phyloP scores from a whole-genome alignment of 2,797 vertebrate species.

The Tamandua tetradactyla region DNA sequence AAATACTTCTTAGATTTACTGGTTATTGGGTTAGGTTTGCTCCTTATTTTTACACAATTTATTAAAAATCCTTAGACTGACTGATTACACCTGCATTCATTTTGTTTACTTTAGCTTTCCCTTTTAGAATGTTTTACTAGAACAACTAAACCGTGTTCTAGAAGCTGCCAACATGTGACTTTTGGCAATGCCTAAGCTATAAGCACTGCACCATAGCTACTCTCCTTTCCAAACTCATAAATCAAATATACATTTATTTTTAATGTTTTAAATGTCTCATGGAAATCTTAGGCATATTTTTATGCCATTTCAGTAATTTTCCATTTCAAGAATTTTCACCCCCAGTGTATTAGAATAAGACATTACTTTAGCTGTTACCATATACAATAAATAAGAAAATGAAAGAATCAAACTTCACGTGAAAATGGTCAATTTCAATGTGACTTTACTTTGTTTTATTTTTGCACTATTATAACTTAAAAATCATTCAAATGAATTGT shows the following conservation, averaged over 20 bases:
- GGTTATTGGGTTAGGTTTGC: constrained; percentile 41
- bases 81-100: not conserved
- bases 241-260: constrained; percentile 20
- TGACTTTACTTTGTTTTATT: constrained; percentile 83
- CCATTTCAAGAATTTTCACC: constrained; percentile 35
- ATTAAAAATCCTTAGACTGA: constrained; percentile 55
- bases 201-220: not conserved
- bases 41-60: constrained; percentile 53
- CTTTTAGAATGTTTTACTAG: constrained; percentile 17
- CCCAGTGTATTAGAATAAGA: not conserved
- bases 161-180: constrained; percentile 44
- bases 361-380: constrained; percentile 39
- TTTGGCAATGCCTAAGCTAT: constrained; percentile 29
- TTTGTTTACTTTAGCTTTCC: constrained; percentile 46
- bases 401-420: constrained; percentile 67
- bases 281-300: constrained; percentile 40
- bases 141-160: constrained; percentile 2
- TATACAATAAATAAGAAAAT: constrained; percentile 52
- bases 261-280: constrained; percentile 17
- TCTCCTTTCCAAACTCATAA: constrained; percentile 48
- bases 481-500: constrained; percentile 83
- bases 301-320: constrained; percentile 52
- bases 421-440: constrained; percentile 79
- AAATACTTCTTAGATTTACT: constrained; percentile 58
- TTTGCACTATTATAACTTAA: constrained; percentile 84